A percentile compares a stretch with the other conserved stretches of the same genome.
phyloP scores from a whole-genome alignment of 1,140 invertebrate species.

The Pachyrhynchus sulphureomaculatus region DNA sequence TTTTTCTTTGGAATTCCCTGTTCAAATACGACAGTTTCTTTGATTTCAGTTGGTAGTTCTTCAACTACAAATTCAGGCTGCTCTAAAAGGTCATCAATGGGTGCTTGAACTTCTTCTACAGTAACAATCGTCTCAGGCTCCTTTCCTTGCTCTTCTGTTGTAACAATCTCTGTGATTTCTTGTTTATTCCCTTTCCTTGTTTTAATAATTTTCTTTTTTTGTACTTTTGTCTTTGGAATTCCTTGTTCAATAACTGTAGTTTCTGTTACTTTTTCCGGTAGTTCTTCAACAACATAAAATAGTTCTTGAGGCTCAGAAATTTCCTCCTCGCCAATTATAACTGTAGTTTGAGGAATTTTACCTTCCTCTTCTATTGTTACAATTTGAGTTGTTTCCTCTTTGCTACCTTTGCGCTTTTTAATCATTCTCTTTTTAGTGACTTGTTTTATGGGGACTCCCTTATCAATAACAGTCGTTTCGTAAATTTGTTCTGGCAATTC shows the following conservation, averaged over 20 bases:
- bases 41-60: slow-evolving; percentile 44
- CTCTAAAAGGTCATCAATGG: slow-evolving; percentile 42
- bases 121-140: slow-evolving; percentile 49
- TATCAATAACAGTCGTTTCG: slow-evolving; percentile 16
- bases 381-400: slow-evolving; percentile 43
- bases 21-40: slow-evolving; percentile 39
- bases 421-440: slow-evolving; percentile 44
- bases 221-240: slow-evolving; percentile 36
- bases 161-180: slow-evolving; percentile 40
- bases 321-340: slow-evolving; percentile 47
- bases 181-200: slow-evolving; percentile 38
- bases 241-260: slow-evolving; percentile 36
- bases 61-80: slow-evolving; percentile 31
- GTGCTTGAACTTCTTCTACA: slow-evolving; percentile 37
- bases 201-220: slow-evolving; percentile 41
- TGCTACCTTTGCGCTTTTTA: slow-evolving; percentile 52
- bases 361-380: slow-evolving; percentile 45
- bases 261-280: slow-evolving; percentile 40
- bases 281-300: slow-evolving; percentile 28
- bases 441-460: slow-evolving; percentile 47
- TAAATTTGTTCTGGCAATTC: slow-evolving; percentile 46
- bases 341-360: slow-evolving; percentile 42
- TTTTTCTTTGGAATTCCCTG: slow-evolving; percentile 37
- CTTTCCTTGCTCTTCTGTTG: slow-evolving; percentile 45
- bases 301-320: slow-evolving; percentile 29